These are phyloP conservation scores for Caenorhabditis auriculariae DNA, from an alignment of 2,888 invertebrate species.

Conservation along the genomic window DNA sequence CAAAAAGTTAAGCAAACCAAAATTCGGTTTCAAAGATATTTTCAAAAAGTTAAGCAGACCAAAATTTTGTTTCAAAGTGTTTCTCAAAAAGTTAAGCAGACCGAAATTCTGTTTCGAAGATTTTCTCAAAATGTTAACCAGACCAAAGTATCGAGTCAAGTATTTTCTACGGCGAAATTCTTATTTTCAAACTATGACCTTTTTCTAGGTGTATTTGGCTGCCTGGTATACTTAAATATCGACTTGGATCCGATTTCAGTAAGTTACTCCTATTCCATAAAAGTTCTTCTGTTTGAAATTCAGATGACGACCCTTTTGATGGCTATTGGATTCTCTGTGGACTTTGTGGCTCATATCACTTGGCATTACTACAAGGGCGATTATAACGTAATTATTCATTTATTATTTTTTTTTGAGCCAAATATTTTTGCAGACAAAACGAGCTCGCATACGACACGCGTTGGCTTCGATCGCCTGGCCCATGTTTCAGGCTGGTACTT, in stretches of 20 bases:
- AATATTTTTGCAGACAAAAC: slow-evolving; percentile 36
- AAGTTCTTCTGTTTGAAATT: slow-evolving; percentile 2
- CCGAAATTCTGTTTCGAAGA: too few species aligned
- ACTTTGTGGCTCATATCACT: slow-evolving; percentile 61
- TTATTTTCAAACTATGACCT: neutral
- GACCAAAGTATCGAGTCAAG: neutral
- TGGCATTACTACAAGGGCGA: slow-evolving; percentile 63
- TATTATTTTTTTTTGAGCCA: neutral
- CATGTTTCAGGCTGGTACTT: slow-evolving; percentile 61
- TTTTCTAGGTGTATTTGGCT: slow-evolving; percentile 54
- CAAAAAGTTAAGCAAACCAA: too few species aligned
- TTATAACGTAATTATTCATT: slow-evolving; percentile 25
- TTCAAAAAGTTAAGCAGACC: too few species aligned
- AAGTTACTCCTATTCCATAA: slow-evolving; percentile 6
- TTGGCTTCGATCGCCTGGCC: slow-evolving; percentile 62
- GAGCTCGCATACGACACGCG: slow-evolving; percentile 56
- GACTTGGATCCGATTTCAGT: slow-evolving; percentile 62
- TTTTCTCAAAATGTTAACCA: neutral
- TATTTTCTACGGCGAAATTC: neutral
- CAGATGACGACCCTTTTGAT: slow-evolving; percentile 52
- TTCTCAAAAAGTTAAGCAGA: too few species aligned
- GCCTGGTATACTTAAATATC: slow-evolving; percentile 54
- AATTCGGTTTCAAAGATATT: too few species aligned
- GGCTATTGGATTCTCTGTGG: slow-evolving; percentile 63
- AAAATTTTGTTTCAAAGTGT: too few species aligned